phyloP scores from a whole-genome alignment of 1,140 invertebrate genomes.

The Philopotamus ludificatus region DNA sequence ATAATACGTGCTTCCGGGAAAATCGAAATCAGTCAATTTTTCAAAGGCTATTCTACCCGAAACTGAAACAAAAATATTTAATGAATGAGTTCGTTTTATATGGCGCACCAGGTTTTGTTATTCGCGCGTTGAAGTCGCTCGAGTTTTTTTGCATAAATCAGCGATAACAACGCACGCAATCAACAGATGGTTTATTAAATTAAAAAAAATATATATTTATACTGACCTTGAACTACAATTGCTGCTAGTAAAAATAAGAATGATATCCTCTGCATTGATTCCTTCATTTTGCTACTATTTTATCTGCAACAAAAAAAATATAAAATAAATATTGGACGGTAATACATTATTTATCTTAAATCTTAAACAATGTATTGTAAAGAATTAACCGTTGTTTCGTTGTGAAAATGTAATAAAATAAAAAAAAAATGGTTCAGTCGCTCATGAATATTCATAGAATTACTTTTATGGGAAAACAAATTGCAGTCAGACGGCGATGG shows the following conservation, averaged over 20 bases:
- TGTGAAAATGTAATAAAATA: too few species aligned
- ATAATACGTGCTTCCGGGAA: conserved; percentile 87
- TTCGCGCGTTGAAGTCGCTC: background rate
- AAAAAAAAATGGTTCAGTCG: too few species aligned
- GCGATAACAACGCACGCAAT: background rate
- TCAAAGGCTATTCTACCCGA: conserved; percentile 84
- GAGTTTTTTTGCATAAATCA: background rate
- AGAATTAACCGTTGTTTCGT: too few species aligned
- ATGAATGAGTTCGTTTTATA: too few species aligned
- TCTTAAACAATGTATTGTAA: too few species aligned
- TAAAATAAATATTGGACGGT: conserved; percentile 9
- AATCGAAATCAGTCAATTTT: conserved; percentile 90
- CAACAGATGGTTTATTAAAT: background rate
- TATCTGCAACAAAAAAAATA: conserved; percentile 35
- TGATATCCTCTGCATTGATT: conserved; percentile 33
- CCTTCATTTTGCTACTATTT: conserved; percentile 32
- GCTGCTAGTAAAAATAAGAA: conserved; percentile 24
- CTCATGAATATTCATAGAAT: too few species aligned
- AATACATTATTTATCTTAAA: too few species aligned
- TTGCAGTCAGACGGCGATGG: background rate
- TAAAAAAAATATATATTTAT: background rate
- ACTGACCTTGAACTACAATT: conserved; percentile 23
- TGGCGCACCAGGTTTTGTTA: background rate
- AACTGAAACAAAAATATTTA: conserved; percentile 40
- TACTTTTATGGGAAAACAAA: background rate